Evolutionary conservation across 2,888 invertebrate genomes (phyloP).

Genomic region (Seladonia tumulorum): DNA sequence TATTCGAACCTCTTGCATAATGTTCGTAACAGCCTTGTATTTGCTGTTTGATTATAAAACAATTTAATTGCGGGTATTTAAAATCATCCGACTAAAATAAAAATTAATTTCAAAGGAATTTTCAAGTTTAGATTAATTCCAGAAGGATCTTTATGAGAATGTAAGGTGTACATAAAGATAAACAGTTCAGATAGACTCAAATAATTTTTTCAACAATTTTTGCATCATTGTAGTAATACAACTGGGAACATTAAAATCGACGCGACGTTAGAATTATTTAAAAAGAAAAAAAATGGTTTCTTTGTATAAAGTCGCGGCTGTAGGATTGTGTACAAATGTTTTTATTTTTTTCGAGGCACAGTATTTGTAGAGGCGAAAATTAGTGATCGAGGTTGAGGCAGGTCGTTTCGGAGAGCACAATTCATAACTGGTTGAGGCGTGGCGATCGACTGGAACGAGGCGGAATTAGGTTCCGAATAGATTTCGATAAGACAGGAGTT

Average conservation of each 20-base stretch:
- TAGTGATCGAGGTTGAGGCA: constrained; percentile 25
- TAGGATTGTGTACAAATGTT: background rate
- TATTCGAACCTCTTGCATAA: background rate
- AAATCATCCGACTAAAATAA: too few relatives aligned
- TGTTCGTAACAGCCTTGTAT: background rate
- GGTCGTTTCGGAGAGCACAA: constrained; percentile 7
- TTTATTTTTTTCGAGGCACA: background rate
- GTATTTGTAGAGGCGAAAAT: constrained; percentile 19
- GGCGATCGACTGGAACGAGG: constrained; percentile 11
- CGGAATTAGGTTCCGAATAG: constrained; percentile 39
- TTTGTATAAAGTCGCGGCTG: background rate
- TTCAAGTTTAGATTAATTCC: too few relatives aligned
- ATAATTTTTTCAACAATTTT: too few relatives aligned
- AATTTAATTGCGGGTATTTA: too few relatives aligned
- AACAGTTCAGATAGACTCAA: too few relatives aligned
- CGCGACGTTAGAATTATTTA: background rate
- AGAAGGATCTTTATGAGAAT: too few relatives aligned
- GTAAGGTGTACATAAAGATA: too few relatives aligned
- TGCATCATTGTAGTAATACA: too few relatives aligned
- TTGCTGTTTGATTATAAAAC: too few relatives aligned
- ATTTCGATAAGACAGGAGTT: constrained; percentile 48
- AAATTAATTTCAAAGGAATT: too few relatives aligned
- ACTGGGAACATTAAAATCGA: too few relatives aligned
- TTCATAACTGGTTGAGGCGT: constrained; percentile 13
- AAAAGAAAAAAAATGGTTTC: background rate